Percentiles rank a stretch among this genome's conserved stretches.
Evolutionary conservation across 2,113 vertebrate species (phyloP).

Genomic region (Antennarius striatus): DNA sequence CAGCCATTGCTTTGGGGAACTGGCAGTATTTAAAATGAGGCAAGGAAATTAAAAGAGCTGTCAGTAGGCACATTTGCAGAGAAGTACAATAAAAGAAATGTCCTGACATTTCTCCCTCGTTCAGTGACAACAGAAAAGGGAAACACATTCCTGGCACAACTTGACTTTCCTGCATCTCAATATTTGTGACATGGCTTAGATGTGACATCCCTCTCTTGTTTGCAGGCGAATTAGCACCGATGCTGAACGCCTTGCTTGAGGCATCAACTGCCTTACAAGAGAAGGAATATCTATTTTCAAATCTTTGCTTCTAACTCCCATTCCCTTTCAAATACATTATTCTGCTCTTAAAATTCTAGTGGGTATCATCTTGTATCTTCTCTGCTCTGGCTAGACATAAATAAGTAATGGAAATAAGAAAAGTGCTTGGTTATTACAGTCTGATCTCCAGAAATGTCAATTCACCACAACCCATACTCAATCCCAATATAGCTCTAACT

Average conservation of each 20-base stretch:
- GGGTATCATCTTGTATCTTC: constrained; percentile 26
- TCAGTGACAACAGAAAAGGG: constrained; percentile 18
- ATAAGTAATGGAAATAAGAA: constrained; percentile 11
- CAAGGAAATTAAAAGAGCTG: constrained; percentile 39
- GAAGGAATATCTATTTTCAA: constrained; percentile 25
- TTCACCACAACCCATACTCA: constrained; percentile 19
- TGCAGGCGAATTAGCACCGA: constrained; percentile 30
- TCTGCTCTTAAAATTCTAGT: constrained; percentile 10
- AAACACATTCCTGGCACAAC: constrained; percentile 8
- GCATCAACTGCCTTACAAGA: constrained; percentile 31
- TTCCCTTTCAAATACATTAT: constrained; percentile 9
- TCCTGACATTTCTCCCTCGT: constrained; percentile 43
- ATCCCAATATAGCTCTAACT: constrained; percentile 38
- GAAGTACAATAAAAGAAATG: constrained; percentile 21
- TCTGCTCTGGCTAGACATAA: constrained; percentile 12
- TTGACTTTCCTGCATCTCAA: constrained; percentile 16
- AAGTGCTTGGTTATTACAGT: constrained; percentile 7
- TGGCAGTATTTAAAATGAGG: constrained; percentile 29
- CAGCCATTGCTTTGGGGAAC: constrained; percentile 11
- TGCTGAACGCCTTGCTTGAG: constrained; percentile 43
- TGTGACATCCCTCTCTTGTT: constrained; percentile 44
- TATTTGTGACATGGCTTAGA: constrained; percentile 28
- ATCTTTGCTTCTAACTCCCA: constrained; percentile 21
- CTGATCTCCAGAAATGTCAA: constrained; percentile 24
- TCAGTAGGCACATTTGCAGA: constrained; percentile 27